Evolutionary conservation across 37 sponge, comb jelly and placozoan genomes (phyloP), one percentile per base, ranked within the genome.

Genomic region (Spongia lamella): DNA sequence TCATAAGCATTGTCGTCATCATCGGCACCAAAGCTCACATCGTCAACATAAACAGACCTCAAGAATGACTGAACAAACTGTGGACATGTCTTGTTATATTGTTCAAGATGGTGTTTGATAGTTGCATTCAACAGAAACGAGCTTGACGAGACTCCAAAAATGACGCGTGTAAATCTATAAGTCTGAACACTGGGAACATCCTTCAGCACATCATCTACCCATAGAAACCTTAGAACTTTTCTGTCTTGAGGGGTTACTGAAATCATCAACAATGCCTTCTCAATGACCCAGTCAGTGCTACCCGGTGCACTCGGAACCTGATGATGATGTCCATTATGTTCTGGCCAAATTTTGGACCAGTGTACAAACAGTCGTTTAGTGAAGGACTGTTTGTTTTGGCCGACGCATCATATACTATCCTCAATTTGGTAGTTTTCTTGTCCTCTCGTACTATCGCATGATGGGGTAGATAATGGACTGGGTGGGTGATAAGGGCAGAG

Each of bases 101-200:
- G 15, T 25, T 76, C 65, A n/a, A 61, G 30, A 27, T 76, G 77
- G n/a, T 63, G 53, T 21, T 54, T 51, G n/a, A 76, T 20, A 1
- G 77, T 76, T 33, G 65, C 64, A 63, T 76, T 76, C 54, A 76
- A 49, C 64, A 76, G 29, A 27, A 76, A 76, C 1, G 77, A 54
- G n/a, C 64, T 76, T n/a, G 53, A 51, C 30, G 16, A 38, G 2
- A 74, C 75, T 1, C 75, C 75, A 57, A 74, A 74, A 20, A 74
- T 62, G 27, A 74, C 75, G 34, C 75, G 3, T 33, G 75, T 35
- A 31, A 61, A 76, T 43, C 65, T 19, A 14, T 47, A 76, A 2
- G 34, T 34, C 26, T 29, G 35, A 25, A 76, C 3, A 11, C 14
- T 61, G 2, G 65, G 65, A 2, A 63, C 65, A 19, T 76, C 77